These are phyloP conservation scores for Drosophila fulvimacula DNA, from an alignment of 2,888 invertebrate species.

Conservation along the genomic window DNA sequence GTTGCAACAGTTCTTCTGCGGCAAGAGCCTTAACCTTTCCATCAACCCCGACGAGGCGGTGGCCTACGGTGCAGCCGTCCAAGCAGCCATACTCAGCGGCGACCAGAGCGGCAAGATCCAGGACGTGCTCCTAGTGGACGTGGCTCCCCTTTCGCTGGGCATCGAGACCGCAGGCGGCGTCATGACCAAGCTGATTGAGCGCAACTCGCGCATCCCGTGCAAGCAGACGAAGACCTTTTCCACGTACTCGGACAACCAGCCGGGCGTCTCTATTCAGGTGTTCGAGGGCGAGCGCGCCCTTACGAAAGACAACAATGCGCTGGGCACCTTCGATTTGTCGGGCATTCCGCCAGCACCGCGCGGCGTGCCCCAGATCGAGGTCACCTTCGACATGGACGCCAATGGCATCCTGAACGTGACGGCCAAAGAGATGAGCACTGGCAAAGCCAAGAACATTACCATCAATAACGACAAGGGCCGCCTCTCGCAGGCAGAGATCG, in stretches of 20 bases:
- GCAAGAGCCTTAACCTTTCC: conserved; percentile 35
- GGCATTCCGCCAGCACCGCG: conserved; percentile 93
- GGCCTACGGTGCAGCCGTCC: conserved; percentile 36
- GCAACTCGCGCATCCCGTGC: conserved; percentile 35
- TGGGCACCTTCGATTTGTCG: conserved; percentile 36
- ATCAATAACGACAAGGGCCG: conserved; percentile 93
- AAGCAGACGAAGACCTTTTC: conserved; percentile 39
- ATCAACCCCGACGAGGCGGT: conserved; percentile 39
- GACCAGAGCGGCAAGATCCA: conserved; percentile 38
- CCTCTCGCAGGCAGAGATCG: conserved; percentile 91
- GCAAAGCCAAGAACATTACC: conserved; percentile 90
- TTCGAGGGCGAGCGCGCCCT: conserved; percentile 36
- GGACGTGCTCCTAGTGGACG: conserved; percentile 37
- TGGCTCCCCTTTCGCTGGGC: conserved; percentile 32
- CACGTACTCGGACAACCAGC: conserved; percentile 38
- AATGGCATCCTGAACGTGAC: conserved; percentile 97
- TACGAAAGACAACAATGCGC: conserved; percentile 28
- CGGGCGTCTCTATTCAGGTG: conserved; percentile 36
- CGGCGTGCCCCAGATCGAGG: conserved; percentile 94
- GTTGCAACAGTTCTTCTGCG: conserved; percentile 37
- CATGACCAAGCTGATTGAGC: conserved; percentile 37
- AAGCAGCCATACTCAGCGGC: conserved; percentile 38
- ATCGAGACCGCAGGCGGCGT: conserved; percentile 40
- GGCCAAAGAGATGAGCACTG: conserved; percentile 89
- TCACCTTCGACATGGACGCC: conserved; percentile 92